Conservation (phyloP, 2,797 vertebrate species). For the Xenopus petersii region DNA sequence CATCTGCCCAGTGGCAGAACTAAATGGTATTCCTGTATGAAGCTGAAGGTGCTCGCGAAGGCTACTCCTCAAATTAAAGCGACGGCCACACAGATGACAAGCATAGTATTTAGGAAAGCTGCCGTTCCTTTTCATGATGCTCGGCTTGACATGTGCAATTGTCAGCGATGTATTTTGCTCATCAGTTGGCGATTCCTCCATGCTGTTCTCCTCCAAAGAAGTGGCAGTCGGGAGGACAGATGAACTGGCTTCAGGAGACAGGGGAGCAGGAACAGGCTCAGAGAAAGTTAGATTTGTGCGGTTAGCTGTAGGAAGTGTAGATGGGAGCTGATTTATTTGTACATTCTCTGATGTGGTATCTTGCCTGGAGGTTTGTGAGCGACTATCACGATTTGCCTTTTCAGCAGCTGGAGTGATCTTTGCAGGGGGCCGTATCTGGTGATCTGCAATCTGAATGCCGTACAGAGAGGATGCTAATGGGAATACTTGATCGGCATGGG, state of each 20-base stretch:
- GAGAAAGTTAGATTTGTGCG: constrained; percentile 64
- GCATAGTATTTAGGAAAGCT: constrained; percentile 95
- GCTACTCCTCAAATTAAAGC: constrained; percentile 86
- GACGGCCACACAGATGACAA: constrained; percentile 88
- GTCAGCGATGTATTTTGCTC: constrained; percentile 73
- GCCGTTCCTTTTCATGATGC: constrained; percentile 92
- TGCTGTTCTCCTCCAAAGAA: constrained; percentile 68
- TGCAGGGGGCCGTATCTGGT: constrained; percentile 77
- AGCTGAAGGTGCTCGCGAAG: constrained; percentile 92
- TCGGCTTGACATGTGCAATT: constrained; percentile 94
- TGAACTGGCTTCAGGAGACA: constrained; percentile 77
- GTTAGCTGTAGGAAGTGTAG: constrained; percentile 62
- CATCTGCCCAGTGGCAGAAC: constrained; percentile 59
- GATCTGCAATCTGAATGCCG: constrained; percentile 97
- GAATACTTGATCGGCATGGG: constrained; percentile 86
- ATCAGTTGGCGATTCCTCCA: constrained; percentile 72
- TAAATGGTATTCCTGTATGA: constrained; percentile 81
- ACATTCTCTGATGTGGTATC: constrained; percentile 77
- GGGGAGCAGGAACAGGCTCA: constrained; percentile 64
- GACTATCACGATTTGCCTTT: constrained; percentile 66
- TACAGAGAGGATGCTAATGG: constrained; percentile 91
- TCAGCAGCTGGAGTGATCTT: constrained; percentile 63
- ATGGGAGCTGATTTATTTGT: constrained; percentile 60
- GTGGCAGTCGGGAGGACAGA: constrained; percentile 69
- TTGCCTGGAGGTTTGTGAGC: constrained; percentile 73